These are phyloP conservation scores for Ennomos quercinarius DNA, from an alignment of 2,888 invertebrate genomes.

Conservation along the genomic window DNA sequence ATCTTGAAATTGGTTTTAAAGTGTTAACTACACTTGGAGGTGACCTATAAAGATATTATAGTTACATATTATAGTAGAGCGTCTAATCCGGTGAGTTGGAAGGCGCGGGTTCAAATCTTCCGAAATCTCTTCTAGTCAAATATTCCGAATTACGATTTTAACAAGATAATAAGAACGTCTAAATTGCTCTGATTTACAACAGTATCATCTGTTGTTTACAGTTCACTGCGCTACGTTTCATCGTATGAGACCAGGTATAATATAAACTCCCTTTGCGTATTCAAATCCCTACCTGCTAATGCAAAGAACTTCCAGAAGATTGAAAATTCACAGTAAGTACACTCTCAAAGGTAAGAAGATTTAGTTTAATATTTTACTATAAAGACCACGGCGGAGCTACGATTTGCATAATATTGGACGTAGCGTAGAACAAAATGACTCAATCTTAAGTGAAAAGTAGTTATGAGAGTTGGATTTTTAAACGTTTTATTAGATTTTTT, in stretches of 20 bases:
- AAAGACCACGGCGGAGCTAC: conserved; percentile 34
- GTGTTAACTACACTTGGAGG: no score
- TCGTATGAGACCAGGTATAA: conserved; percentile 15
- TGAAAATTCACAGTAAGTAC: conserved; percentile 45
- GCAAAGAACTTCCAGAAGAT: conserved; percentile 35
- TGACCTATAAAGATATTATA: no score
- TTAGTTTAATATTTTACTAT: conserved; percentile 67
- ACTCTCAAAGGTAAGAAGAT: conserved; percentile 57
- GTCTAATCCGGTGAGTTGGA: no score
- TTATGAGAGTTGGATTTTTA: conserved; percentile 20
- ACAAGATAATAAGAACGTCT: no score
- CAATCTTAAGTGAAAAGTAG: conserved; percentile 38
- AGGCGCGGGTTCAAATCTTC: no score
- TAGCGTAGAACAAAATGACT: conserved; percentile 41
- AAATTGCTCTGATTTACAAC: no score
- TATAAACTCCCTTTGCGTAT: conserved; percentile 39
- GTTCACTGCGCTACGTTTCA: not conserved
- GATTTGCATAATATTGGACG: conserved; percentile 71
- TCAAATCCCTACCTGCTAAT: conserved; percentile 48
- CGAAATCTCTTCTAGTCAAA: no score
- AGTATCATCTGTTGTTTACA: conserved; percentile 9
- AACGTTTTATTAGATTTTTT: conserved; percentile 20
- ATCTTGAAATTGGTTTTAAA: no score
- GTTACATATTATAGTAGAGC: no score
- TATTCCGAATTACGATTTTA: no score